phyloP scores from a whole-genome alignment of 1,140 invertebrate genomes.

The Halictus rubicundus region DNA sequence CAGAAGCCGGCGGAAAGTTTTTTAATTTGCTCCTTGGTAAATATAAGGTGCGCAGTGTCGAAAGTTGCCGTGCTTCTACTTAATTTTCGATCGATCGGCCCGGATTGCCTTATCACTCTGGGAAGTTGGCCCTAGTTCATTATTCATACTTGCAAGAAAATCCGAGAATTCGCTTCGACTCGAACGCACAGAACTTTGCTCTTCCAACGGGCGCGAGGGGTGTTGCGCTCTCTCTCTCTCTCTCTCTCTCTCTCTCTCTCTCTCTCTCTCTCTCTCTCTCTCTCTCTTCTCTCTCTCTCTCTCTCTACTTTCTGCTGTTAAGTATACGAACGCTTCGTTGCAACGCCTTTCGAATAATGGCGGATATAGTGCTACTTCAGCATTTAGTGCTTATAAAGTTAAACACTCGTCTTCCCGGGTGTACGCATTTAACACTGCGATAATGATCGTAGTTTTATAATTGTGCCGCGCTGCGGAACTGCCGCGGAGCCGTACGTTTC shows the following conservation, averaged over 20 bases:
- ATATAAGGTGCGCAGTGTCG: conserved; percentile 20
- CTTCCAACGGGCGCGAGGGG: neutral
- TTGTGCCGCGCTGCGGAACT: neutral
- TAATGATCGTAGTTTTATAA: conserved; percentile 43
- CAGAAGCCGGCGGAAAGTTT: conserved; percentile 21
- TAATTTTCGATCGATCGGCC: conserved; percentile 46
- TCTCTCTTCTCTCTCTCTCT: too few species aligned
- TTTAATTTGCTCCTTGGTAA: conserved; percentile 35
- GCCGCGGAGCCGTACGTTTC: neutral
- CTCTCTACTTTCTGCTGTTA: conserved; percentile 14
- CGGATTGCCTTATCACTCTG: conserved; percentile 44
- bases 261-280: too few species aligned
- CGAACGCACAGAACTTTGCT: conserved; percentile 22
- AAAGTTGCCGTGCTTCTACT: conserved; percentile 22
- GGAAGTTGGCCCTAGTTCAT: conserved; percentile 24
- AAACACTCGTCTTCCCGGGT: conserved; percentile 26
- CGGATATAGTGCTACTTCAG: conserved; percentile 28
- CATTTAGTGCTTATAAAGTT: conserved; percentile 44
- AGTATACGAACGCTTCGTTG: conserved; percentile 42
- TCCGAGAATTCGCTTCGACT: conserved; percentile 41
- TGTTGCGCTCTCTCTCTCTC: too few species aligned
- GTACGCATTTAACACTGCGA: conserved; percentile 23
- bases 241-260: too few species aligned
- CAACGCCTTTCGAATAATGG: conserved; percentile 25
- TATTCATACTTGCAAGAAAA: conserved; percentile 50